These are phyloP conservation scores for Trileptium ribeirensis DNA, from an alignment of 2,888 invertebrate genomes.

Conservation along the genomic window DNA sequence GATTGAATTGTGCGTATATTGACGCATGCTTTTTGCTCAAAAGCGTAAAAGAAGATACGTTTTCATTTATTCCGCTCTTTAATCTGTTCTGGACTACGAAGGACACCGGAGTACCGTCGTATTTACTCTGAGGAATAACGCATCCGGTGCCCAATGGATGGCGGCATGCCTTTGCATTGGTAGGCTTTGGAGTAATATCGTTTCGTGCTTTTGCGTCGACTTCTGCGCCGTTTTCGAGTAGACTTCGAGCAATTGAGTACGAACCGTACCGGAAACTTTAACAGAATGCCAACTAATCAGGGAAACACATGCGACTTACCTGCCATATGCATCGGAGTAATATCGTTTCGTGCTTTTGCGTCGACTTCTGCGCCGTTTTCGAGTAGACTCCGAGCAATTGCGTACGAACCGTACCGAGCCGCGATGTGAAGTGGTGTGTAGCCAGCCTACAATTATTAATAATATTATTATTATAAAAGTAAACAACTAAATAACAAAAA, in stretches of 20 bases:
- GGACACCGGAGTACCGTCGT: too few relatives aligned
- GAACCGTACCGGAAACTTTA: slow-evolving; percentile 99
- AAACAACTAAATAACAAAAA: too few relatives aligned
- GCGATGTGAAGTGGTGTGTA: slow-evolving; percentile 98
- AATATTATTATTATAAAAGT: too few relatives aligned
- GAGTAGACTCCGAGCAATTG: slow-evolving; percentile 83
- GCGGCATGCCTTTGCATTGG: too few relatives aligned
- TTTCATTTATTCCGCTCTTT: too few relatives aligned
- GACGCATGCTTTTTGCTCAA: too few relatives aligned
- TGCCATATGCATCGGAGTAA: slow-evolving; percentile 94
- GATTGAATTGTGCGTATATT: too few relatives aligned
- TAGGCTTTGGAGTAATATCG: slow-evolving; percentile 95
- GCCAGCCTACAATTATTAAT: slow-evolving; percentile 62
- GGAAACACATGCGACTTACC: slow-evolving; percentile 53
- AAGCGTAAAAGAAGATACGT: too few relatives aligned
- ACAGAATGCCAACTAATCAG: too few relatives aligned
- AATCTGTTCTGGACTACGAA: too few relatives aligned
- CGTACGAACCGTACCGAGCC: slow-evolving; percentile 95
- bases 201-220: slow-evolving; percentile 98
- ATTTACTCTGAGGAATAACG: too few relatives aligned
- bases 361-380: slow-evolving; percentile 94
- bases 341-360: slow-evolving; percentile 94
- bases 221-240: slow-evolving; percentile 87
- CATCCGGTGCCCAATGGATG: too few relatives aligned
- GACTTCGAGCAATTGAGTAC: slow-evolving; percentile 82